Conservation (phyloP, 2,888 invertebrate genomes). For the Ennomos quercinarius region DNA sequence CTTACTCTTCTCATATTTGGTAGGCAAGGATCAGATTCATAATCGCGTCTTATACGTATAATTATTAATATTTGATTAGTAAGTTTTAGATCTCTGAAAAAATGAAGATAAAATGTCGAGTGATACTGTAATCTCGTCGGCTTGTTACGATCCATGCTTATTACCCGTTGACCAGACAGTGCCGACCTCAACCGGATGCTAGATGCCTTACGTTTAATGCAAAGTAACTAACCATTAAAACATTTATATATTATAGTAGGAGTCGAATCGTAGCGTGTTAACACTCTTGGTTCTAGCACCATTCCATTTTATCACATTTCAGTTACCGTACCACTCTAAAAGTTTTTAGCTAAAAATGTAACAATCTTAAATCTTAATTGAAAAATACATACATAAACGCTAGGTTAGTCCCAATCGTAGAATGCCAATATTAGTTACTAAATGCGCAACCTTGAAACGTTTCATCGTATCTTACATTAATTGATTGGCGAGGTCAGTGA, state of each 20-base stretch:
- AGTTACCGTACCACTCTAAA: constrained; percentile 86
- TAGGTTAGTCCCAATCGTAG: constrained; percentile 87
- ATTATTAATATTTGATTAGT: constrained; percentile 77
- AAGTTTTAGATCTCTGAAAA: constrained; percentile 76
- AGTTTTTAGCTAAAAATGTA: constrained; percentile 86
- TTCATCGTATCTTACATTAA: constrained; percentile 77
- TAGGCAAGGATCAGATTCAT: constrained; percentile 74
- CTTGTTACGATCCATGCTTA: constrained; percentile 61
- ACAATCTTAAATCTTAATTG: constrained; percentile 85
- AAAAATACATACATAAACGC: constrained; percentile 84
- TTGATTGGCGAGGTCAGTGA: constrained; percentile 72
- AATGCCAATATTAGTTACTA: constrained; percentile 86
- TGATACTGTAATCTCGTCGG: constrained; percentile 83
- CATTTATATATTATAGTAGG: constrained; percentile 82
- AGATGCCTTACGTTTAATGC: constrained; percentile 81
- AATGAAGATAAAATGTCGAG: constrained; percentile 79
- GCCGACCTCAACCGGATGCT: constrained; percentile 81
- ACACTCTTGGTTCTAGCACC: constrained; percentile 86
- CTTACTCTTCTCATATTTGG: constrained; percentile 67
- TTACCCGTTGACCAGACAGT: constrained; percentile 70
- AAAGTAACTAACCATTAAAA: constrained; percentile 81
- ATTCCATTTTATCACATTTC: constrained; percentile 86
- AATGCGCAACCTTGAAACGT: constrained; percentile 82
- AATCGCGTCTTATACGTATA: constrained; percentile 69
- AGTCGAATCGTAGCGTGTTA: constrained; percentile 85